A percentile compares a stretch with the other conserved stretches of the same genome.
Conservation (phyloP, 2,888 invertebrate species). For the Tenthredo livida region DNA sequence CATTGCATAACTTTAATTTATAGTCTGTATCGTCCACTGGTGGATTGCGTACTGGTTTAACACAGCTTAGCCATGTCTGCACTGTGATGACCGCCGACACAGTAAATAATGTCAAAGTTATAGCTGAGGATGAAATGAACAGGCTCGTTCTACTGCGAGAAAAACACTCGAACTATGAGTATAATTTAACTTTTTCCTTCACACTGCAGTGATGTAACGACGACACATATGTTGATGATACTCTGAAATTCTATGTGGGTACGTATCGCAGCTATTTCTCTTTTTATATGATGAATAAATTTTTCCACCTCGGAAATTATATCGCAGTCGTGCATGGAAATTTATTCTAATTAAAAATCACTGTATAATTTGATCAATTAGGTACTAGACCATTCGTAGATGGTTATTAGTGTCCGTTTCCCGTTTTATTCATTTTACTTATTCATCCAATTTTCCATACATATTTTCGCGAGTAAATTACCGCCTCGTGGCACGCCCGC, state of each 20-base stretch:
- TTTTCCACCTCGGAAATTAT: not conserved
- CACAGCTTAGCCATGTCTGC: not conserved
- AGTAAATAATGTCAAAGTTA: conserved; percentile 23
- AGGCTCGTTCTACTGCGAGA: not conserved
- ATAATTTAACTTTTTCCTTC: not conserved
- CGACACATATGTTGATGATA: not conserved
- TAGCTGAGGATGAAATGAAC: not conserved
- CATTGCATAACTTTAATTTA: not conserved
- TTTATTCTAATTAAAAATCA: not conserved
- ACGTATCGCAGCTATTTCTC: not conserved
- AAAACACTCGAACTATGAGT: not conserved
- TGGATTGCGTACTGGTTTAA: conserved; percentile 10
- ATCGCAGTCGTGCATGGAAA: not conserved
- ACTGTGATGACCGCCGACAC: conserved; percentile 13
- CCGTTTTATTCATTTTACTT: not conserved
- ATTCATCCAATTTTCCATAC: conserved; percentile 22
- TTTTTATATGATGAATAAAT: not conserved
- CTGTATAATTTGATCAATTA: conserved; percentile 7
- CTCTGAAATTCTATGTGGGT: not conserved
- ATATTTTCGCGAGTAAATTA: not conserved
- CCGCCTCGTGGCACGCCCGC: not conserved
- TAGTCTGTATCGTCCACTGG: conserved; percentile 16
- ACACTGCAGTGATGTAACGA: not conserved
- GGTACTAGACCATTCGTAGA: not conserved
- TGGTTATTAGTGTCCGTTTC: not conserved